Conservation (phyloP, 2,113 vertebrate genomes). For the Sarotherodon lohbergeri region DNA sequence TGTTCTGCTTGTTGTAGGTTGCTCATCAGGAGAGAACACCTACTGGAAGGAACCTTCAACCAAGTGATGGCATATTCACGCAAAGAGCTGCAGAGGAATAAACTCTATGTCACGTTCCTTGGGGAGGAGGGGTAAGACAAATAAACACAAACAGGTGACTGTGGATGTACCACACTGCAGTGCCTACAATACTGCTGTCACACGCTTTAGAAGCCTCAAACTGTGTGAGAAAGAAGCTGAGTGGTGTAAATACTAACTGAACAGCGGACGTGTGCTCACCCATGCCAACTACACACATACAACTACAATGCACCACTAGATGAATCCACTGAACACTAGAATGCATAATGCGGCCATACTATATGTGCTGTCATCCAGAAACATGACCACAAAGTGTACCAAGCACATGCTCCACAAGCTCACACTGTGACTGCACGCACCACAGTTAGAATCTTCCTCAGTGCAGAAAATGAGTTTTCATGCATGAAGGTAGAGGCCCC, state of each 20-base stretch:
- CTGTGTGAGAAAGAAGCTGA: background rate
- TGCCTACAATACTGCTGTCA: background rate
- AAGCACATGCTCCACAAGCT: background rate
- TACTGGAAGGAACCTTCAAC: constrained; percentile 96
- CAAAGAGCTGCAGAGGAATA: constrained; percentile 97
- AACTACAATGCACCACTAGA: background rate
- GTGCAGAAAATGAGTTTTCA: background rate
- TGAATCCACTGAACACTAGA: background rate
- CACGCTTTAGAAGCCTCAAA: background rate
- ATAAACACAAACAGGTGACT: background rate
- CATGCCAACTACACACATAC: accelerated
- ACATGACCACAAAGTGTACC: background rate
- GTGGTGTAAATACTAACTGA: background rate
- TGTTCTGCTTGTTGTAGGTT: constrained; percentile 69
- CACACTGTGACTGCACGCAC: background rate
- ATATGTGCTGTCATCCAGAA: background rate
- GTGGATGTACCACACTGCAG: background rate
- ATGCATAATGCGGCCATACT: background rate
- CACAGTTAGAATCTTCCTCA: background rate
- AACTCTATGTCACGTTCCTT: constrained; percentile 93
- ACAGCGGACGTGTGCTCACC: background rate
- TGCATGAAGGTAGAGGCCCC: background rate
- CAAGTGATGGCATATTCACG: constrained; percentile 97
- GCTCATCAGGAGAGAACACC: constrained; percentile 89
- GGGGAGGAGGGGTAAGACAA: constrained; percentile 90